Percentiles rank a stretch among this genome's conserved stretches.
Evolutionary conservation across 92 coral and sea anemone species (phyloP).

Genomic region (Phymanthus crucifer): DNA sequence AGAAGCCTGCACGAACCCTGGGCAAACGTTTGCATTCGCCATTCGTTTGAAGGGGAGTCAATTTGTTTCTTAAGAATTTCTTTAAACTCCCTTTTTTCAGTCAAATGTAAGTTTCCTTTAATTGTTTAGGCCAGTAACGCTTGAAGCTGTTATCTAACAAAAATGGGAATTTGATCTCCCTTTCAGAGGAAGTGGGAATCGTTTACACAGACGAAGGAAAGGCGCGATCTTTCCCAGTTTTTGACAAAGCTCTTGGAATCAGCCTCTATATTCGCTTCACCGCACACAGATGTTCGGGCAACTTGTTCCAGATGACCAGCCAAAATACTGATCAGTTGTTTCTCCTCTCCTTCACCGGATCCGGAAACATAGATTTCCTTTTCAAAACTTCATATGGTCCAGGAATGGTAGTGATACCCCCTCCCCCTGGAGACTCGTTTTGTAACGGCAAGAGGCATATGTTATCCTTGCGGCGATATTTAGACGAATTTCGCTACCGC

Average conservation of each 20-base stretch:
- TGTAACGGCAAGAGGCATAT: conserved; percentile 35
- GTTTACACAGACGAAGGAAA: conserved; percentile 40
- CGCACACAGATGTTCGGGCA: conserved; percentile 54
- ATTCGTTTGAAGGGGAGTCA: too few relatives aligned
- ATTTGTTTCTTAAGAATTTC: too few relatives aligned
- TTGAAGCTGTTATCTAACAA: too few relatives aligned
- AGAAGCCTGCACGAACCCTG: too few relatives aligned
- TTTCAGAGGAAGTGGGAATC: conserved; percentile 41
- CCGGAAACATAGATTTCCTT: conserved; percentile 18
- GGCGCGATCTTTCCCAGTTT: conserved; percentile 41
- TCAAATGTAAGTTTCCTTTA: too few relatives aligned
- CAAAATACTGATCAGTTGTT: conserved; percentile 48
- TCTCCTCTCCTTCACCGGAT: conserved; percentile 30
- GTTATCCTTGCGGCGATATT: conserved; percentile 27
- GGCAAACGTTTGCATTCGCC: too few relatives aligned
- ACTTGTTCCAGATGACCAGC: conserved; percentile 56
- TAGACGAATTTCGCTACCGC: conserved; percentile 26
- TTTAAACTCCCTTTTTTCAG: too few relatives aligned
- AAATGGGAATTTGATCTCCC: too few relatives aligned
- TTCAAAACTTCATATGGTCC: conserved; percentile 34
- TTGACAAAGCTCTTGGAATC: conserved; percentile 34
- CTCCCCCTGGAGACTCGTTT: conserved; percentile 37
- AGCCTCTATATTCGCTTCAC: conserved; percentile 56
- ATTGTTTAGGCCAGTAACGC: too few relatives aligned
- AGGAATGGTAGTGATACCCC: conserved; percentile 17